Evolutionary conservation across 2,113 vertebrate genomes (phyloP), one percentile per base, ranked within the genome.

Genomic region (Erinaceus europaeus): DNA sequence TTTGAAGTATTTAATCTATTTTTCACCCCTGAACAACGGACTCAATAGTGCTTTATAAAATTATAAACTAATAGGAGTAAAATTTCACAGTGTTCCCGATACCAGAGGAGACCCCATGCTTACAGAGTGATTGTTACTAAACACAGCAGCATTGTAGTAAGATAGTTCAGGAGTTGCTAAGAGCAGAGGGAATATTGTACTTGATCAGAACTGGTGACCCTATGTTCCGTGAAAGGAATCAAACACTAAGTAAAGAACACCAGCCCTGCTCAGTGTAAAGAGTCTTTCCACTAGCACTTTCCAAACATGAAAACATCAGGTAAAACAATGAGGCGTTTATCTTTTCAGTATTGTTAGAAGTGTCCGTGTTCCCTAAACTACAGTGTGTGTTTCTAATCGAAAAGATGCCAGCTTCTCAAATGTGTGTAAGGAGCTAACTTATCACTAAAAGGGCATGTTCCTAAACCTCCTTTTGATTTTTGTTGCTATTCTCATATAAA

Each of bases 101-200:
- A n/a, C n/a, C n/a, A n/a, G n/a, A n/a, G n/a, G 90, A 94, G 93
- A 95, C 86, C 46, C 91, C 96, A 86, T 88, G 80, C 84, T 93
- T 96, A 91, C 94, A 96, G 96, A 89, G 94, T 93, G 40, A 77
- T 77, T 92, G n/a, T n/a, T n/a, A 94, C 90, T 94, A 97, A 93
- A 96, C 94, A 92, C 83, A 93, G 84, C 71, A 83, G 88, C 86
- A 94, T 93, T 91, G 93, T 69, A 71, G 73, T 89, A 86, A 52
- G 61, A 57, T 76, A 80, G 84, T 89, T 93, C 88, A 86, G 46
- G 89, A 89, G 59, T 64, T 88, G 42, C 61, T 59, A 50, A 15
- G 84, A 90, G 84, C 91, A 95, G 0, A 94, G 50, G 84, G 93
- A 95, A 77, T 89, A 75, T 73, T 91, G 36, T 95, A 90, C 86